Base-by-base conservation (phyloP, 2,888 invertebrate genomes). In the Omphaloscelis lunosa region DNA sequence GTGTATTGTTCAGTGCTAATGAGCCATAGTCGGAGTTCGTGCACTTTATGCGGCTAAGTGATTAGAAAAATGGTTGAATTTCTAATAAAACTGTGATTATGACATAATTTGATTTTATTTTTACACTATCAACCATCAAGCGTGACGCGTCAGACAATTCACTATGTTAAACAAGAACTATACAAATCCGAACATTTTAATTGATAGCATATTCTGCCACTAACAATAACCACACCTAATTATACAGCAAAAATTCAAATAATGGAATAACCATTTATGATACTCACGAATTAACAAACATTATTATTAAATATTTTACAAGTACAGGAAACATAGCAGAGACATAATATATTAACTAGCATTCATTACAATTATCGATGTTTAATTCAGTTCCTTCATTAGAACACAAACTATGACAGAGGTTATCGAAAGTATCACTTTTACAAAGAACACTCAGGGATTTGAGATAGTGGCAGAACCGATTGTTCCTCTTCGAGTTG, bases 401-500 rank as follows among this genome's bases (percentile, higher is more conserved):
- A 85, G 87, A 79, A 84, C 82, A 88, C 76, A 97, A 92, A 85
- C 96, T 95, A 75, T 94, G 91, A 86, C 97, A 95, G 72, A 97
- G 95, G 62, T 92, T 93, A 87, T 97, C 97, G 81, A 97, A 97
- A 58, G 93, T 89, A 41, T 97, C 95, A 86, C 94, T 96, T 86
- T 95, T 97, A 86, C 97, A 97, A 77, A 95, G 94, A 65, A 96
- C 91, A 89, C 96, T 97, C 77, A 97, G 92, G 69, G 97, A 97
- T 86, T 97, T 97, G n/a, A 98, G 96, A 94, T 98, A 98, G 93
- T 98, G 98, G 93, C 98, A 98, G 94, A 98, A 98, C 75, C 98
- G 97, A 90, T 98, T 98, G 81, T 98, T 97, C 80, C 98, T 97
- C 91, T 98, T 98, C 2, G 92, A 95, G 88, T 97, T 97, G 45